Base-by-base conservation (phyloP, 1,140 invertebrate species). In the Brachionus calyciflorus region DNA sequence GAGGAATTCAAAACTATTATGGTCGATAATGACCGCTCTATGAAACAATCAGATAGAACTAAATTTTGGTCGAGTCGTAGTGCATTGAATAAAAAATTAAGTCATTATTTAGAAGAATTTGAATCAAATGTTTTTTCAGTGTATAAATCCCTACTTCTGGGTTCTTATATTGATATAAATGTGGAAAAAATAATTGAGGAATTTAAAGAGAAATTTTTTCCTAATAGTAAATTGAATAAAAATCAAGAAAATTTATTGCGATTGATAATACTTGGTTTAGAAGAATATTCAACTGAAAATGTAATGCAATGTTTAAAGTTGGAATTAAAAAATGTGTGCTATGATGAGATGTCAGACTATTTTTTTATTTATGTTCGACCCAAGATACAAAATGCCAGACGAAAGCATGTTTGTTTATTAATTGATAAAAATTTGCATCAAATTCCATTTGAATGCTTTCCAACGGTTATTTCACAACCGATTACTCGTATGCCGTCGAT, bases 381-480 rank as follows among this genome's bases (percentile, higher is more conserved):
- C 24, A n/a, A 7, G 19, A 19, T 55, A 51, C 46, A 14, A 37
- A 49, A 60, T 60, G 55, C 55, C 7, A 55, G 41, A 37, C 46
- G 69, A 33, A 73, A 73, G 7, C 69, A 73, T 17, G 69, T 73
- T 55, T 73, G 69, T 51, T 55, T 73, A 24, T 55, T 73, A 21
- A 55, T 73, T 37, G 69, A 73, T 28, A 73, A 73, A 55, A 55
- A 49, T 49, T 24, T 73, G 10, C 69, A 73, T 51, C 69, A 73
- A 73, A 73, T 73, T n/a, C 69, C 69, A 19, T 73, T 49, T 19
- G 69, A 73, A 41, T 73, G 69, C 30, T 51, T 73, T 49, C 69
- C 69, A 12, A 26, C 46, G n/a, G 51, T 46, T 21, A 14, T 14
- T 2, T 40, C 28, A 19, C 69, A 73, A n/a, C 37, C 69, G 0